Percentiles rank a stretch among this genome's conserved stretches.
Conservation (phyloP, 2,797 vertebrate species). For the Lepus oiostolus region DNA sequence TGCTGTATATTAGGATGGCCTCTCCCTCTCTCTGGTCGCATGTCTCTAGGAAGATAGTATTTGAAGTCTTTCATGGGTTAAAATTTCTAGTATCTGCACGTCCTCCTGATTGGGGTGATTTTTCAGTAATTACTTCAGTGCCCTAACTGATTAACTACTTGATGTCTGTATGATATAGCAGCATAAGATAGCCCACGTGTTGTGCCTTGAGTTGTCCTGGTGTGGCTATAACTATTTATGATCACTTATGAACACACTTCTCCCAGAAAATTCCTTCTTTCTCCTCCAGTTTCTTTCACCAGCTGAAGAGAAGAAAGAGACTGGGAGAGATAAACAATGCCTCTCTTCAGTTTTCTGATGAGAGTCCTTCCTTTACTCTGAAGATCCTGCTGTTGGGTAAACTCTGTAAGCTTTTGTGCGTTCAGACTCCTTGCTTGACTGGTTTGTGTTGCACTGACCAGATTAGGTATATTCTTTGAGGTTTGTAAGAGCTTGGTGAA, state of each 20-base stretch:
- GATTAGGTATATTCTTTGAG: neutral
- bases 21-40: neutral
- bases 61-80: neutral
- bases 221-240: neutral
- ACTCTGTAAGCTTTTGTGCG: neutral
- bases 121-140: conserved; percentile 1
- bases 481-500: neutral
- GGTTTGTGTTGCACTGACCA: neutral
- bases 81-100: neutral
- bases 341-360: neutral
- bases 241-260: neutral
- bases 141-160: neutral
- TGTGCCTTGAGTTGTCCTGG: neutral
- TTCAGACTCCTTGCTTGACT: neutral
- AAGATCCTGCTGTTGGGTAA: neutral
- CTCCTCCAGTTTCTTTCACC: neutral
- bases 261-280: neutral
- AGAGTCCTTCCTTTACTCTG: neutral
- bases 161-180: neutral
- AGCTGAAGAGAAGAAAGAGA: neutral
- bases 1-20: too few species aligned
- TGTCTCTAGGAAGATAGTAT: neutral
- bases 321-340: neutral
- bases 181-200: neutral
- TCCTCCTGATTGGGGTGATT: neutral